A percentile compares a stretch with the other conserved stretches of the same genome.
Conservation (phyloP, 2,113 vertebrate genomes). For the Ellobius talpinus region DNA sequence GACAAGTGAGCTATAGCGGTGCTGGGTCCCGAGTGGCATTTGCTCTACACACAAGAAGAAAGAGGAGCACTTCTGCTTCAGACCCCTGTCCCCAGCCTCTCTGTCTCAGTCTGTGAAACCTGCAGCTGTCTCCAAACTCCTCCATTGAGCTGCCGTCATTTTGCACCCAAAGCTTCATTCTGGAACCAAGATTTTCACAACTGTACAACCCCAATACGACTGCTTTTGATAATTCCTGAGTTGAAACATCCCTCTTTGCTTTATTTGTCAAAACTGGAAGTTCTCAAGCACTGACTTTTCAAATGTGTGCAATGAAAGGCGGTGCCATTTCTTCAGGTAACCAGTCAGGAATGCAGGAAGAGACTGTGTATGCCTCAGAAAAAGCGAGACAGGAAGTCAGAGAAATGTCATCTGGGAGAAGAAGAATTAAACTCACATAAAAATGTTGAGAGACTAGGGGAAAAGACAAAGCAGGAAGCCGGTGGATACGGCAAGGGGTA, state of each 20-base stretch:
- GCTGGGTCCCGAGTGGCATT: not conserved
- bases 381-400: not conserved
- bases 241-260: not conserved
- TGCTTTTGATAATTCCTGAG: not conserved
- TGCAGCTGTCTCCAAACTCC: not conserved
- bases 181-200: not conserved
- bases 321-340: not conserved
- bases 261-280: not conserved
- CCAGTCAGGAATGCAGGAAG: not conserved
- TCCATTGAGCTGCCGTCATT: not conserved
- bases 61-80: not conserved
- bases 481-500: accelerated
- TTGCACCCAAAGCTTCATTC: not conserved
- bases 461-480: not conserved
- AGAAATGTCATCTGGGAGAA: conserved; percentile 23
- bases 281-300: not conserved
- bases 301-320: not conserved
- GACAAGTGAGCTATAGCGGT: not conserved
- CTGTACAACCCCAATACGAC: not conserved
- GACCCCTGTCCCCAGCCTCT: not conserved
- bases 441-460: not conserved
- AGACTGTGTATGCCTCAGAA: not conserved
- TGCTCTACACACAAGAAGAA: not conserved
- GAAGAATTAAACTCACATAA: not conserved
- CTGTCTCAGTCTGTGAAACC: not conserved